Base-by-base conservation (phyloP, 2,888 invertebrate species). In the Hyposoter didymator region DNA sequence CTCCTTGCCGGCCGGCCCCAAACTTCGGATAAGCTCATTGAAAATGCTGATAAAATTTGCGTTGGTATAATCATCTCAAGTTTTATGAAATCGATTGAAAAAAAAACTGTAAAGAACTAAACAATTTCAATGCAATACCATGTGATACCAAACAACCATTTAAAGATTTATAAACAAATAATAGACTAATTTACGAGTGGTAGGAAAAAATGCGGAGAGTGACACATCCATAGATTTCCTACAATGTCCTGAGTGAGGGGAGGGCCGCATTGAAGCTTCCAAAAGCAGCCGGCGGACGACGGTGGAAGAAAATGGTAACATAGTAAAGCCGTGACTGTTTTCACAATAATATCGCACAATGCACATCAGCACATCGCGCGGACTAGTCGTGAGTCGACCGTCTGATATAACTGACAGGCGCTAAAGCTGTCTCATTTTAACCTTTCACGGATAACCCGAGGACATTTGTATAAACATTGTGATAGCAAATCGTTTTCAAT, bases 391-490 rank as follows among this genome's bases (percentile, higher is more conserved):
- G 35, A 35, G 2, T 67, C 59, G 47, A 67, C 69, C 39, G 69
- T 78, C 73, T 67, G 78, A 83, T 83, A 85, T 78, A 79, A 85
- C 78, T 85, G 85, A 85, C 85, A 85, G 78, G 82, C 82, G 82
- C 82, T 76, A 49, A 47, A 85, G 70, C 89, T 87, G 84, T 87
- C 88, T 89, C 88, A 45, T 62, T 75, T 75, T 89, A 90, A 89
- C 89, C 88, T 89, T 89, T 86, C 87, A 83, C 81, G 87, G 87
- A 74, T 90, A 90, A 89, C 86, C 85, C 88, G 87, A 87, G 83
- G 84, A 78, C 84, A 82, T 85, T 88, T 86, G 87, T 87, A 88
- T 85, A 78, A 89, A 88, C 82, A 87, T 81, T 75, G 69, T 72
- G 32, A 59, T 66, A 78, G 32, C 55, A 28, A 79, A 80, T 75